Conservation (phyloP, 2,113 vertebrate genomes). For the Propithecus coquereli region DNA sequence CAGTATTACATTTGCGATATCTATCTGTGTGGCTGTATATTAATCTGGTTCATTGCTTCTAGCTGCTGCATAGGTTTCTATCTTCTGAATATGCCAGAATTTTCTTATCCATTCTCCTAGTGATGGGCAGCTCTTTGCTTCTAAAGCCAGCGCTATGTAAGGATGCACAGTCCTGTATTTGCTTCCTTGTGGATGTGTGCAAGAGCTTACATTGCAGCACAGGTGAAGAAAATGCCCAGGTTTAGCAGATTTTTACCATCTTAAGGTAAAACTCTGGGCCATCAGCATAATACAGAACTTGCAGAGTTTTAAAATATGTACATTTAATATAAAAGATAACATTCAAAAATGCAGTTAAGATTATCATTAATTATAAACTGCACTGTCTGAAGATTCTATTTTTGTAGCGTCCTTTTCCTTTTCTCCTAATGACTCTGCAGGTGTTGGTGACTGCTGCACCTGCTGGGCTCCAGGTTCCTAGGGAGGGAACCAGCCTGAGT, state of each 20-base stretch:
- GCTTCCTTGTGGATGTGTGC: neutral
- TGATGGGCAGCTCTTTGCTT: neutral
- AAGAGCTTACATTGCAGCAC: neutral
- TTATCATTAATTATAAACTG: neutral
- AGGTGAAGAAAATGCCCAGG: neutral
- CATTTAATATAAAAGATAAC: constrained; percentile 34
- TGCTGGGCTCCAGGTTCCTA: neutral
- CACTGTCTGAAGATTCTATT: neutral
- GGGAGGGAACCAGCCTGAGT: neutral
- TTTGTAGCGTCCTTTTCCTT: neutral
- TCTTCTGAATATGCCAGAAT: neutral
- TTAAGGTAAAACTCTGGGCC: neutral
- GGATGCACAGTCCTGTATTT: accelerated
- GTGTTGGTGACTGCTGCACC: neutral
- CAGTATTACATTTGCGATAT: neutral
- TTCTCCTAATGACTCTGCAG: constrained; percentile 1
- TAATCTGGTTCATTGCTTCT: neutral
- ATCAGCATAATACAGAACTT: neutral
- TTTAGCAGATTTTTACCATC: constrained; percentile 7
- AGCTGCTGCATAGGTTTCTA: neutral
- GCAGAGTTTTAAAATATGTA: neutral
- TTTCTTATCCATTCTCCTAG: neutral
- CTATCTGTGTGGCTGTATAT: accelerated
- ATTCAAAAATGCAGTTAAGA: neutral
- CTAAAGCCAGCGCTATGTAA: accelerated